Percentiles rank a stretch among this genome's conserved stretches.
phyloP scores from a whole-genome alignment of 2,888 invertebrate genomes.

The Spodoptera picta region DNA sequence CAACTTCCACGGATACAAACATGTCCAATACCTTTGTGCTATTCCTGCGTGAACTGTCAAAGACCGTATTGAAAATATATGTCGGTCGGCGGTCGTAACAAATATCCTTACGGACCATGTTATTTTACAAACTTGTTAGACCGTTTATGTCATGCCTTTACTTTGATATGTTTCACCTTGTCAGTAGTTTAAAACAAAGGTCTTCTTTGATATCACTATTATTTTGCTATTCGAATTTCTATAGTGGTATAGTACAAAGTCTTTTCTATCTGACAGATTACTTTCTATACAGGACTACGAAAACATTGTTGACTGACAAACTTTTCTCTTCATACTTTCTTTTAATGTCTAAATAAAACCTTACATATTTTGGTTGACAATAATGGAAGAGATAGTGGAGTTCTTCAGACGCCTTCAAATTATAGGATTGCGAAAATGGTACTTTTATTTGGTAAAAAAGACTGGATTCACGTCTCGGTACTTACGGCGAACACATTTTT shows the following conservation, averaged over 20 bases:
- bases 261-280: constrained; percentile 1
- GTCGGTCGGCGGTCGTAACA: constrained; percentile 31
- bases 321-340: too few species aligned
- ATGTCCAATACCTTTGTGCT: constrained; percentile 1
- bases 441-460: constrained; percentile 7
- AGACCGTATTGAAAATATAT: constrained; percentile 20
- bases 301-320: too few species aligned
- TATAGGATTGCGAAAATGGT: constrained; percentile 14
- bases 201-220: too few species aligned
- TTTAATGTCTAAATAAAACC: constrained; percentile 28
- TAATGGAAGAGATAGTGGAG: constrained; percentile 14
- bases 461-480: constrained; percentile 24
- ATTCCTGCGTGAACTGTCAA: constrained; percentile 20
- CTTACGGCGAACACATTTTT: constrained; percentile 36
- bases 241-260: constrained; percentile 10
- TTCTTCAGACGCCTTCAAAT: constrained; percentile 28
- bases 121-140: constrained; percentile 30
- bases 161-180: too few species aligned
- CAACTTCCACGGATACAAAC: constrained; percentile 11
- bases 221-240: too few species aligned
- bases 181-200: too few species aligned
- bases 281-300: too few species aligned
- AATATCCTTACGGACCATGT: constrained; percentile 14
- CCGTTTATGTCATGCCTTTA: background rate
- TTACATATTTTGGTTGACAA: constrained; percentile 25